phyloP scores from a whole-genome alignment of 2,888 invertebrate genomes.

The Cataglyphis livida region DNA sequence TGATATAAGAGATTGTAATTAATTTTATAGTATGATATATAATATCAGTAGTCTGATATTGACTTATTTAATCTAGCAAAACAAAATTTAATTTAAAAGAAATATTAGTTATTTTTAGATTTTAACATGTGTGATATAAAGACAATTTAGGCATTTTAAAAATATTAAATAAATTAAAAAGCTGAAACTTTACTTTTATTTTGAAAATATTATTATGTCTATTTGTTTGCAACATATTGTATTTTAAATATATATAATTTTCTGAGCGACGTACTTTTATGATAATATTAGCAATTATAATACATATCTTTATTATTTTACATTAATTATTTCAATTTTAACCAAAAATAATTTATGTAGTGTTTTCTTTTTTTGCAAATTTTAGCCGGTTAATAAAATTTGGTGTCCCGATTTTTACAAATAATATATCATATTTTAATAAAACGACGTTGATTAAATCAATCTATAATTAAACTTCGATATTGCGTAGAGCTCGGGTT shows the following conservation, averaged over 20 bases:
- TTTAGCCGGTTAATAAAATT: slow-evolving; percentile 13
- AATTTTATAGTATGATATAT: background rate
- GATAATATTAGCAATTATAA: background rate
- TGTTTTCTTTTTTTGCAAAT: background rate
- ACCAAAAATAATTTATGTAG: background rate
- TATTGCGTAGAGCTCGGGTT: slow-evolving; percentile 3
- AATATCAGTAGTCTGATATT: background rate
- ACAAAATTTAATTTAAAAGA: slow-evolving; percentile 1
- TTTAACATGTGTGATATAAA: background rate
- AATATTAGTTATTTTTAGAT: slow-evolving; percentile 7
- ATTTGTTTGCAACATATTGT: background rate
- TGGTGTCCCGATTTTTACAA: background rate
- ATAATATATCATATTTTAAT: slow-evolving; percentile 18
- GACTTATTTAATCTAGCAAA: background rate
- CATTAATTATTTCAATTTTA: background rate
- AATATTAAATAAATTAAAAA: background rate
- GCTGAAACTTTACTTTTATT: background rate
- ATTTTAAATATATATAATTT: slow-evolving; percentile 3
- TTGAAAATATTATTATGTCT: background rate
- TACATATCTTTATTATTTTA: background rate
- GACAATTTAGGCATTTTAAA: background rate
- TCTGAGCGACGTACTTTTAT: background rate
- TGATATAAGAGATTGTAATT: background rate
- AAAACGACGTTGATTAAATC: background rate
- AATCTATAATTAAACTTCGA: slow-evolving; percentile 15